Evolutionary conservation across 2,797 vertebrate genomes (phyloP).

Genomic region (Catostomus latipinnis): DNA sequence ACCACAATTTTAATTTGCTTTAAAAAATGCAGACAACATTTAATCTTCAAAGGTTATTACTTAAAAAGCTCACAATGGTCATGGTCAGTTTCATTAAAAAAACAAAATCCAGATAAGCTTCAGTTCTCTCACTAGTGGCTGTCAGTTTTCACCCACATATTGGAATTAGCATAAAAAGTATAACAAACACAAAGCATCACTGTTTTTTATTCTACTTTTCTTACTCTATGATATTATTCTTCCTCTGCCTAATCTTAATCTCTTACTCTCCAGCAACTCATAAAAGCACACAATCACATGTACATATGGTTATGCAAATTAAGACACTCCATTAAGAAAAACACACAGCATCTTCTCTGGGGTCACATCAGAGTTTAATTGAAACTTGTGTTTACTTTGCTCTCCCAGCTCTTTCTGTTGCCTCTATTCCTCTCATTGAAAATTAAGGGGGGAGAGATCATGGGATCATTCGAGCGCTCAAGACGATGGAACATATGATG

Average conservation of each 20-base stretch:
- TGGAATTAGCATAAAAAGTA: slow-evolving; percentile 2
- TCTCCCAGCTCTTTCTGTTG: slow-evolving; percentile 16
- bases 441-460: slow-evolving; percentile 19
- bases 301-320: slow-evolving; percentile 50
- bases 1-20: not conserved
- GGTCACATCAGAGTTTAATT: slow-evolving; percentile 47
- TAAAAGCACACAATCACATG: slow-evolving; percentile 15
- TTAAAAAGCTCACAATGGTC: not conserved
- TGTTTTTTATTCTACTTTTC: too few species aligned
- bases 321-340: slow-evolving; percentile 39
- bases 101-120: not conserved
- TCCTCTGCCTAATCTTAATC: not conserved
- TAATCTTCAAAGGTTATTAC: not conserved
- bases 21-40: not conserved
- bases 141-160: slow-evolving; percentile 12
- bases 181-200: too few species aligned
- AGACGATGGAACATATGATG: slow-evolving; percentile 66
- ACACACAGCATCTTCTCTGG: slow-evolving; percentile 23
- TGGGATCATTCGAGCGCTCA: slow-evolving; percentile 15
- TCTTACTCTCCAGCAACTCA: not conserved
- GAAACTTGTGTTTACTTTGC: slow-evolving; percentile 20
- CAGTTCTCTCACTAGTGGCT: not conserved
- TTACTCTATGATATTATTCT: not conserved
- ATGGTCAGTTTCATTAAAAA: not conserved
- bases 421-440: slow-evolving; percentile 16